Percentiles rank a stretch among this genome's conserved stretches.
Evolutionary conservation across 2,113 vertebrate genomes (phyloP).

Genomic region (Himantopus leucocephalus): DNA sequence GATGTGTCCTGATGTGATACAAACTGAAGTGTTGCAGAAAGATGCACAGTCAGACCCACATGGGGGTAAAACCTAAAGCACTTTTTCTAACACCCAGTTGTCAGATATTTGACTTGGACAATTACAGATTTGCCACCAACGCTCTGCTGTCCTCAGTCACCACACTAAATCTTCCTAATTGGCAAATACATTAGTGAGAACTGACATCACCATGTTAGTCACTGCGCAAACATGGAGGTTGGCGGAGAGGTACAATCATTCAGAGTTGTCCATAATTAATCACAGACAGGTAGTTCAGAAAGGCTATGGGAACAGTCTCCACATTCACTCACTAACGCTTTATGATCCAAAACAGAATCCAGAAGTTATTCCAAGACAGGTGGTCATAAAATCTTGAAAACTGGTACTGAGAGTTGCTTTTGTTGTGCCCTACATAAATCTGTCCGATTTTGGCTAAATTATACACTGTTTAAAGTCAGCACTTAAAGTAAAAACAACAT

Average conservation of each 20-base stretch:
- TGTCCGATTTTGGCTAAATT: constrained; percentile 17
- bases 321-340: constrained; percentile 30
- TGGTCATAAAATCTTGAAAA: constrained; percentile 33
- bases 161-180: constrained; percentile 68
- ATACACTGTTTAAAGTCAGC: constrained; percentile 40
- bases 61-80: constrained; percentile 36
- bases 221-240: constrained; percentile 31
- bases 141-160: constrained; percentile 39
- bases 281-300: constrained; percentile 47
- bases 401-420: constrained; percentile 37
- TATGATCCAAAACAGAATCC: constrained; percentile 55
- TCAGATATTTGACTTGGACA: constrained; percentile 57
- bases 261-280: constrained; percentile 48
- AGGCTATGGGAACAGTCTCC: constrained; percentile 20
- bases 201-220: constrained; percentile 67
- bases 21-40: constrained; percentile 2
- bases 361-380: constrained; percentile 32
- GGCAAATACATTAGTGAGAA: constrained; percentile 56
- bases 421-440: constrained; percentile 38
- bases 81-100: constrained; percentile 37
- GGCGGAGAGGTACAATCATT: constrained; percentile 11
- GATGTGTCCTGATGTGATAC: constrained; percentile 22
- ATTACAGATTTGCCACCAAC: constrained; percentile 59
- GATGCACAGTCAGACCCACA: constrained; percentile 3
- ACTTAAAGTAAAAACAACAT: constrained; percentile 1